Conservation (phyloP, 2,888 invertebrate genomes). For the Cryptosula pallasiana region DNA sequence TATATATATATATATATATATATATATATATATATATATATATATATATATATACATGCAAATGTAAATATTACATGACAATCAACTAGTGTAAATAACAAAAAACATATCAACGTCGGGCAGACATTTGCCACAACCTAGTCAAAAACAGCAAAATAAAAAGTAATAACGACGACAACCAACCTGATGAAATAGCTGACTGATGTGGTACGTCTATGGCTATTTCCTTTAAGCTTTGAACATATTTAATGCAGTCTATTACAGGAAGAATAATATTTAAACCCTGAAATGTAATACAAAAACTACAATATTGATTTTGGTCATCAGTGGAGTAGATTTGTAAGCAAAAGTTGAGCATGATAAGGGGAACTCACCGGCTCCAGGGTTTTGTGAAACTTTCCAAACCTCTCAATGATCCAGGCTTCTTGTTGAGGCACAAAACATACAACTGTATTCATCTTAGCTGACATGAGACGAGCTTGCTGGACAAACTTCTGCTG, state of each 20-base stretch:
- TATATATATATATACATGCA: too few relatives aligned
- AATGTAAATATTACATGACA: too few relatives aligned
- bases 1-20: too few relatives aligned
- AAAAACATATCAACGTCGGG: too few relatives aligned
- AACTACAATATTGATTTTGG: too few relatives aligned
- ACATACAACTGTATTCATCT: constrained; percentile 81
- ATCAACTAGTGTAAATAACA: too few relatives aligned
- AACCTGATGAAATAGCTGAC: constrained; percentile 85
- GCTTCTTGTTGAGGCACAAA: constrained; percentile 99
- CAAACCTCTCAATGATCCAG: constrained; percentile 88
- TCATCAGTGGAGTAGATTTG: too few relatives aligned
- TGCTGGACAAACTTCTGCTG: constrained; percentile 19
- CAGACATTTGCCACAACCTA: too few relatives aligned
- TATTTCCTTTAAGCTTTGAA: constrained; percentile 97
- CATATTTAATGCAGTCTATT: constrained; percentile 88
- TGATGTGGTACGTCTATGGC: constrained; percentile 99
- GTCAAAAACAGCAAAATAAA: too few relatives aligned
- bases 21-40: too few relatives aligned
- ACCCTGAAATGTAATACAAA: too few relatives aligned
- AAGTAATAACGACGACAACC: too few relatives aligned
- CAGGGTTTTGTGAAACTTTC: constrained; percentile 85
- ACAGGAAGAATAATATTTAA: constrained; percentile 86
- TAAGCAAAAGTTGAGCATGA: background rate
- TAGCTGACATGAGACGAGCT: constrained; percentile 55
- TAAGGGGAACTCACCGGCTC: constrained; percentile 63